Conservation (phyloP, 1,140 invertebrate species). For the Hermetia illucens region DNA sequence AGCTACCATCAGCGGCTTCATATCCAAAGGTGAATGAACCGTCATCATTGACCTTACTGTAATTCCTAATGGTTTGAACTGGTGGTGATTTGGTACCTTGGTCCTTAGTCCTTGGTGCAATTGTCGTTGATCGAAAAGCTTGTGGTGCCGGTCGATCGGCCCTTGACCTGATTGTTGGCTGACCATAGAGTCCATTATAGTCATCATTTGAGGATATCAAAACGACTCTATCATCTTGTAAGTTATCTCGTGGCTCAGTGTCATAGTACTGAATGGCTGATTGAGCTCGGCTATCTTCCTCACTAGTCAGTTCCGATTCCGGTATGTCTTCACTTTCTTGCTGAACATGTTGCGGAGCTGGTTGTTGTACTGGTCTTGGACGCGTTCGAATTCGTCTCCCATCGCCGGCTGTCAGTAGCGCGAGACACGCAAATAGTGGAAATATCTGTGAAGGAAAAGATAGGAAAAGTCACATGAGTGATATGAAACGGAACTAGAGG, state of each 20-base stretch:
- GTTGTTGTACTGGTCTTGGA: background rate
- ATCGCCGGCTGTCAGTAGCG: background rate
- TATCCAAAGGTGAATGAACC: slow-evolving; percentile 51
- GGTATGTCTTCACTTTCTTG: background rate
- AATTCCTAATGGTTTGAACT: slow-evolving; percentile 64
- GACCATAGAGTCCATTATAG: slow-evolving; percentile 30
- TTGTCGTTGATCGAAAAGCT: slow-evolving; percentile 12
- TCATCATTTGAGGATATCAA: slow-evolving; percentile 26
- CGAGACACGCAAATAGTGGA: background rate
- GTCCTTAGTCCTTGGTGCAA: slow-evolving; percentile 36
- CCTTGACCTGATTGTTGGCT: slow-evolving; percentile 15
- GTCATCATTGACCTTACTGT: slow-evolving; percentile 70
- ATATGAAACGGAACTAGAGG: too few species aligned
- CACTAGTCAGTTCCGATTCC: slow-evolving; percentile 5
- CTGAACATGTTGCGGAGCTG: too few species aligned
- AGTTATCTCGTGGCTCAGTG: slow-evolving; percentile 13
- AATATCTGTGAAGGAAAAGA: background rate
- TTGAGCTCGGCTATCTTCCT: slow-evolving; percentile 16
- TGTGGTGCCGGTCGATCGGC: slow-evolving; percentile 19
- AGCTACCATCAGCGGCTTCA: slow-evolving; percentile 76
- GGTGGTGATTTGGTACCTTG: slow-evolving; percentile 49
- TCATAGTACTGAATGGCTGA: slow-evolving; percentile 28
- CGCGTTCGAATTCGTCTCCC: background rate
- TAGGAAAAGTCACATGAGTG: too few species aligned
- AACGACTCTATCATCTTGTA: slow-evolving; percentile 14